Evolutionary conservation across 1,140 invertebrate genomes (phyloP), one percentile per base, ranked within the genome.

Genomic region (Cydia pomonella): DNA sequence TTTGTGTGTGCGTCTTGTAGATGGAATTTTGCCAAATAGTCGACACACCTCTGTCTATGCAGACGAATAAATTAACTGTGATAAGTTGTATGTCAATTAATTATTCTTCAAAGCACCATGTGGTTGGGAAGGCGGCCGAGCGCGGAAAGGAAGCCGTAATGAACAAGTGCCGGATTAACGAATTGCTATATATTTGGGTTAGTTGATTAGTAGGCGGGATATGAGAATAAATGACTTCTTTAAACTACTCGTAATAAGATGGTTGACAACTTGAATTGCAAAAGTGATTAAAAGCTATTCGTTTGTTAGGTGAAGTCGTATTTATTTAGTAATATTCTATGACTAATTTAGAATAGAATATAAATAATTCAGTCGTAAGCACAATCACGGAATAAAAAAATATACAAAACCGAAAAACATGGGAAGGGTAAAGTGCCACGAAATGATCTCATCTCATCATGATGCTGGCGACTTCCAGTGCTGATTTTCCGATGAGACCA

Each of bases 1-100:
- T 77, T 91, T 16, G 12, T 33, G 33, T 81, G 73, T 3, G 10
- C 12, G 12, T 7, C 38, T 12, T 0, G 2, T 33, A 38, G 77
- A 84, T 93, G 90, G 91, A 90, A 75, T 82, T 83, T 77, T 91
- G 91, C 91, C 91, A 93, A 91, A 80, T 73, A 81, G 81, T 81
- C 83, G 90, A 90, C 88, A 92, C 87, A 88, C 88, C 82, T 87
- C 86, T 86, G 86, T 88, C 85, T 89, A 91, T 87, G 79, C 85
- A 90, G 89, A 92, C 87, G 88, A 87, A 93, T 93, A 93, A 93
- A 93, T 93, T 93, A 91, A 76, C 88, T 85, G 87, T 93, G 91
- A 93, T 93, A 93, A 90, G 91, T 93, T 87, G 90, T 91, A 90
- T 88, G 91, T 88, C 91, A 93, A 93, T 93, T 93, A 93, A 93